phyloP scores from a whole-genome alignment of 2,113 vertebrate genomes.

The Collichthys lucidus region DNA sequence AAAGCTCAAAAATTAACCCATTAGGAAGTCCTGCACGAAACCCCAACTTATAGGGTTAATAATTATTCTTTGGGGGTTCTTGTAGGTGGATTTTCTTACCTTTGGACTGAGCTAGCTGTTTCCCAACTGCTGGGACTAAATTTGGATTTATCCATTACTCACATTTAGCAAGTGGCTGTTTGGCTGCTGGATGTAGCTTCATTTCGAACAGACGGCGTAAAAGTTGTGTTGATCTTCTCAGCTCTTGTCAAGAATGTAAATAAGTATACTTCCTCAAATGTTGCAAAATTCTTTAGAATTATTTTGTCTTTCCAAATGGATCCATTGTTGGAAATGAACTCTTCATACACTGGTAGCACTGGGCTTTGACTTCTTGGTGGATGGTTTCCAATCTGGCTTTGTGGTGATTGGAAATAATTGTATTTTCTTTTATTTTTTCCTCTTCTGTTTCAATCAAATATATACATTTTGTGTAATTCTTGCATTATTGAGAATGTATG shows the following conservation, averaged over 20 bases:
- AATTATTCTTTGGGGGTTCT: background rate
- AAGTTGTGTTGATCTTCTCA: slow-evolving; percentile 5
- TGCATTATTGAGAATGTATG: background rate
- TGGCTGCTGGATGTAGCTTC: background rate
- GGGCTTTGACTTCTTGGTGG: slow-evolving; percentile 25
- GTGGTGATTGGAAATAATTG: slow-evolving; percentile 11
- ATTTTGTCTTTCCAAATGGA: background rate
- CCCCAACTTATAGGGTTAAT: too few relatives aligned
- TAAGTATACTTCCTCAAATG: background rate
- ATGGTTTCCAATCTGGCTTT: slow-evolving; percentile 15
- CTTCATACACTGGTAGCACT: slow-evolving; percentile 33
- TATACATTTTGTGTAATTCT: background rate
- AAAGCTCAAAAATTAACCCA: background rate
- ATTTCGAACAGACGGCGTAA: background rate
- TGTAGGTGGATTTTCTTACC: too few relatives aligned
- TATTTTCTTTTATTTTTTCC: background rate
- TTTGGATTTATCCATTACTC: too few relatives aligned
- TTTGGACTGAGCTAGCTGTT: background rate
- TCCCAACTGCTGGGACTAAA: background rate
- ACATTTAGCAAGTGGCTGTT: background rate
- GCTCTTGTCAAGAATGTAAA: background rate
- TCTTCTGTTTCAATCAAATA: slow-evolving; percentile 14
- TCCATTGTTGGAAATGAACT: slow-evolving; percentile 47
- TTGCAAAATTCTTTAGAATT: background rate
- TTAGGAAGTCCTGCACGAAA: background rate